Conservation (phyloP, 2,113 vertebrate species). For the Proteles cristata region DNA sequence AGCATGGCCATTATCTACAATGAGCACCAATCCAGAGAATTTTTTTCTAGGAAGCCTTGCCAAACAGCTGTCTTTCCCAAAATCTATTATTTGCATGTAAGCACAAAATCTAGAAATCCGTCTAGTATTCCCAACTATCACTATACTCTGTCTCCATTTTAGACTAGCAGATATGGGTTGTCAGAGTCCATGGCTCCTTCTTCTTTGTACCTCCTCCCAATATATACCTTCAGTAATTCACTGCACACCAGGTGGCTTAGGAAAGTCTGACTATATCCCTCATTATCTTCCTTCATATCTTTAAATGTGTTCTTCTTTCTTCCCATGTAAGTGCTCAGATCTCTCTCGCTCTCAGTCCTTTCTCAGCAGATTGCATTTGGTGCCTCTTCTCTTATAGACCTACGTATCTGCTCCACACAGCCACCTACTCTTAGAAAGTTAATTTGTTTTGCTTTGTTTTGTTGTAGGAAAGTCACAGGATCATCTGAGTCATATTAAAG, state of each 20-base stretch:
- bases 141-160: background rate
- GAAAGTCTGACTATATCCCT: background rate
- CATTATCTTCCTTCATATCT: background rate
- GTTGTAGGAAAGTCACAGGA: background rate
- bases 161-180: background rate
- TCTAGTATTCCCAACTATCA: background rate
- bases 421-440: background rate
- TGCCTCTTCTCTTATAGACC: background rate
- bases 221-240: background rate
- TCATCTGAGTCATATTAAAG: background rate
- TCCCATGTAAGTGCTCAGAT: too few relatives aligned
- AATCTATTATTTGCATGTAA: constrained; percentile 31
- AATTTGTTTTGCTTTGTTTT: background rate
- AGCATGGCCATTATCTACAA: background rate
- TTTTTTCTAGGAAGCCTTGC: background rate
- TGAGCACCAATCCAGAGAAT: background rate
- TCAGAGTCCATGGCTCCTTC: background rate
- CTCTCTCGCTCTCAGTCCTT: background rate
- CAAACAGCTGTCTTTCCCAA: background rate
- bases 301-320: too few relatives aligned
- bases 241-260: background rate
- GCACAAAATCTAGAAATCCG: background rate
- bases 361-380: background rate
- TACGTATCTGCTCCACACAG: background rate
- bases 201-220: background rate